phyloP scores from a whole-genome alignment of 2,888 invertebrate genomes.

The Lithosia quadra region DNA sequence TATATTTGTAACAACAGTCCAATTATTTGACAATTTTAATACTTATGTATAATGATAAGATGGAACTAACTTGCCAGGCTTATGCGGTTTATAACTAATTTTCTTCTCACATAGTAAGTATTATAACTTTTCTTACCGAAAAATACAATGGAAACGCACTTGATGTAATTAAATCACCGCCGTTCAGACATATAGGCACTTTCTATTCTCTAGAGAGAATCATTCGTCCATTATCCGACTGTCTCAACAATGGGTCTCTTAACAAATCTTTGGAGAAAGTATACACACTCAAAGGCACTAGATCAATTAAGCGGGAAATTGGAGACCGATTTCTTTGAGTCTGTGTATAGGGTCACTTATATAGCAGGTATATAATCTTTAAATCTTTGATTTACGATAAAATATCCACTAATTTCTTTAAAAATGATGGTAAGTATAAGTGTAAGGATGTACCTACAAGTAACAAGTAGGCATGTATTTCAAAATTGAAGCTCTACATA shows the following conservation, averaged over 20 bases:
- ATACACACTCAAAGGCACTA: slow-evolving; percentile 69
- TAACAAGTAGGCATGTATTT: neutral
- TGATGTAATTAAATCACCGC: slow-evolving; percentile 39
- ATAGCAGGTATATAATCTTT: slow-evolving; percentile 65
- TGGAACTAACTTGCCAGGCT: no score
- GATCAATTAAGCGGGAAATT: slow-evolving; percentile 66
- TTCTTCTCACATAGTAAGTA: neutral
- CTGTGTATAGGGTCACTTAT: slow-evolving; percentile 71
- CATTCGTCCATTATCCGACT: slow-evolving; percentile 20
- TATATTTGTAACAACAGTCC: no score
- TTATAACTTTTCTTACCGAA: neutral
- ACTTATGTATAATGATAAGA: no score
- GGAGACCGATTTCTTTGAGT: slow-evolving; percentile 75
- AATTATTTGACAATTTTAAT: no score
- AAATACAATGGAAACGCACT: slow-evolving; percentile 51
- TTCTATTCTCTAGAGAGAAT: slow-evolving; percentile 10
- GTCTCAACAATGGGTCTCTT: slow-evolving; percentile 57
- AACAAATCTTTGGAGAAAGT: slow-evolving; percentile 60
- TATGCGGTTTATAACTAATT: no score
- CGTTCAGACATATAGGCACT: slow-evolving; percentile 6
- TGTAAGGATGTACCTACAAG: no score
- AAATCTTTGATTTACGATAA: neutral
- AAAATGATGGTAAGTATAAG: neutral
- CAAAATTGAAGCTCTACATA: neutral
- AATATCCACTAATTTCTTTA: neutral